phyloP scores from a whole-genome alignment of 2,888 invertebrate genomes.

The Zygothrica quintamaculata region DNA sequence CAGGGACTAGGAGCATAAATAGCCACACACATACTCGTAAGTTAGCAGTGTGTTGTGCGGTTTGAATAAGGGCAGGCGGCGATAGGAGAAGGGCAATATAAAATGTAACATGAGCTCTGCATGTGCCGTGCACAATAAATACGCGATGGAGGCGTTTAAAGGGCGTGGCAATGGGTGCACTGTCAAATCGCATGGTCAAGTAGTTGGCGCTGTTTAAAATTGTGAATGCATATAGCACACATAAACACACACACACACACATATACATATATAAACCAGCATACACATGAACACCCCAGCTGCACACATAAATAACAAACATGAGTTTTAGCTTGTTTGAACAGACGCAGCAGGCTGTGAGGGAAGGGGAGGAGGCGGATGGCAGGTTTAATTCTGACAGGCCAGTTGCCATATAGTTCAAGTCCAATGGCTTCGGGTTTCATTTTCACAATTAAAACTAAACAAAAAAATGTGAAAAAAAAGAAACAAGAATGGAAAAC shows the following conservation, averaged over 20 bases:
- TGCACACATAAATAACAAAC: slow-evolving; percentile 62
- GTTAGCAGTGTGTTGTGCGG: slow-evolving; percentile 11
- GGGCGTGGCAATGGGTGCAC: slow-evolving; percentile 2
- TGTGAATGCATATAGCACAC: slow-evolving; percentile 21
- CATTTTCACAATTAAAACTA: slow-evolving; percentile 68
- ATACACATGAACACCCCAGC: too few relatives aligned
- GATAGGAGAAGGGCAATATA: slow-evolving; percentile 42
- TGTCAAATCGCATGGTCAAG: slow-evolving; percentile 66
- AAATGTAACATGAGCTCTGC: slow-evolving; percentile 66
- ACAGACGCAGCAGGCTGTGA: slow-evolving; percentile 1
- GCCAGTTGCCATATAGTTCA: slow-evolving; percentile 29
- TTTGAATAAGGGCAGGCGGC: neutral
- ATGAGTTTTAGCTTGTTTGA: slow-evolving; percentile 45
- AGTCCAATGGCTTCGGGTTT: slow-evolving; percentile 20
- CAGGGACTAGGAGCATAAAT: slow-evolving; percentile 56
- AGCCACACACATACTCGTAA: slow-evolving; percentile 37
- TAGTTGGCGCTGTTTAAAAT: slow-evolving; percentile 61
- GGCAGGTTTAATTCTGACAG: slow-evolving; percentile 17
- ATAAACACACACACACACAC: slow-evolving; percentile 13
- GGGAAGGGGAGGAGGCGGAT: neutral
- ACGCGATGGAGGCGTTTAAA: slow-evolving; percentile 32
- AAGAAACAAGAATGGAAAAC: neutral
- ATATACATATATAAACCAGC: slow-evolving; percentile 8
- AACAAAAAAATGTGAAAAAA: too few relatives aligned
- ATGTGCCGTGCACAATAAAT: slow-evolving; percentile 76